phyloP scores from a whole-genome alignment of 2,797 vertebrate species.

The Trichosurus vulpecula region DNA sequence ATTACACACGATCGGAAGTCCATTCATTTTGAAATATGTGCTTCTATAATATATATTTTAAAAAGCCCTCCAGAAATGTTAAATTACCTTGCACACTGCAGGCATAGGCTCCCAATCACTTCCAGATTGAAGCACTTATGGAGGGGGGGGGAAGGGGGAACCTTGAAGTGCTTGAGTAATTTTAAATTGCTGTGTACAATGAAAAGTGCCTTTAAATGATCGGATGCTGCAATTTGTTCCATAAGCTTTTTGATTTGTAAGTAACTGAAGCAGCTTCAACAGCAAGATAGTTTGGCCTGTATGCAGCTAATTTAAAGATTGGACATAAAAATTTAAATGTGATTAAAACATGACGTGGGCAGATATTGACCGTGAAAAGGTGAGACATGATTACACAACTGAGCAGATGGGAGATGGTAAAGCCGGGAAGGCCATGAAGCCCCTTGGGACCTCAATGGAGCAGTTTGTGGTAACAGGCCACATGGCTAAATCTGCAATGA shows the following conservation, averaged over 20 bases:
- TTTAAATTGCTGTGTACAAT: slow-evolving; percentile 73
- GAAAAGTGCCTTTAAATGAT: slow-evolving; percentile 72
- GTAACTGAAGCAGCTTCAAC: slow-evolving; percentile 46
- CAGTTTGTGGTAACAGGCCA: slow-evolving; percentile 59
- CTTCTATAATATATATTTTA: slow-evolving; percentile 62
- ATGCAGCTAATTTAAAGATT: background rate
- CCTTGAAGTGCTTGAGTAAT: slow-evolving; percentile 61
- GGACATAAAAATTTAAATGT: background rate
- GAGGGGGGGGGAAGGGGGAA: background rate
- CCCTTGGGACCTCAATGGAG: slow-evolving; percentile 17
- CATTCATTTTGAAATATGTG: slow-evolving; percentile 73
- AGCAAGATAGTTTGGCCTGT: slow-evolving; percentile 33
- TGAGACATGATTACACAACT: background rate
- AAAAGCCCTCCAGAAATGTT: slow-evolving; percentile 76
- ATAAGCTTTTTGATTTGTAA: slow-evolving; percentile 58
- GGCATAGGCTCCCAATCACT: slow-evolving; percentile 68
- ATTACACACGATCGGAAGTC: slow-evolving; percentile 66
- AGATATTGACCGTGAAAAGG: slow-evolving; percentile 1
- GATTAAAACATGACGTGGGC: background rate
- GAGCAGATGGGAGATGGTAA: slow-evolving; percentile 22
- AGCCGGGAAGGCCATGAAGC: background rate
- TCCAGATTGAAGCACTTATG: slow-evolving; percentile 48
- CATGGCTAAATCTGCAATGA: slow-evolving; percentile 34
- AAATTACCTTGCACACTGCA: slow-evolving; percentile 69
- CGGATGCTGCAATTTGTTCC: slow-evolving; percentile 56